Conservation (phyloP, 1,140 invertebrate species). For the Cyclargus thomasi region DNA sequence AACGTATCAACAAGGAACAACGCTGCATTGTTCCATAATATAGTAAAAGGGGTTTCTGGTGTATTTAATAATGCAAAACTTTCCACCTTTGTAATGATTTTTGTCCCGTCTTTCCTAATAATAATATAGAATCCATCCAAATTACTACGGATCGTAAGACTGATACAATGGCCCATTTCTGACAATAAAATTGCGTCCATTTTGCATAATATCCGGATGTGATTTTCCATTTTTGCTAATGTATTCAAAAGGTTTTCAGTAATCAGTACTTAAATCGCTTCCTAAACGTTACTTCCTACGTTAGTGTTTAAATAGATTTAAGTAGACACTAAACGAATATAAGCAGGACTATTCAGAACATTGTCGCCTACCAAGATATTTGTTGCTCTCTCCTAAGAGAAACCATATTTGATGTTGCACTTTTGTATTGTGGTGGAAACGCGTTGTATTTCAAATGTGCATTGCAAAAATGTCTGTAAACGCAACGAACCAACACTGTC, state of each 20-base stretch:
- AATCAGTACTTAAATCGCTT: slow-evolving; percentile 11
- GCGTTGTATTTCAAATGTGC: no score
- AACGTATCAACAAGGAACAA: no score
- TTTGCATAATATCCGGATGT: slow-evolving; percentile 13
- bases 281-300: slow-evolving; percentile 5
- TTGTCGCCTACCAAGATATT: background rate
- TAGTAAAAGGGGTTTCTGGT: no score
- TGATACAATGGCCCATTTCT: slow-evolving; percentile 42
- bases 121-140: slow-evolving; percentile 25
- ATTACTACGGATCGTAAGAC: slow-evolving; percentile 37
- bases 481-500: no score
- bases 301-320: background rate
- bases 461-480: no score
- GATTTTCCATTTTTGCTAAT: background rate
- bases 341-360: background rate
- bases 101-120: slow-evolving; percentile 10
- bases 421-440: no score
- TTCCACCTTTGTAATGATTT: slow-evolving; percentile 4
- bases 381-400: background rate
- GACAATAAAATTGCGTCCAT: slow-evolving; percentile 58
- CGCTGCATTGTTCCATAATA: no score
- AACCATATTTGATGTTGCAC: no score
- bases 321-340: background rate
- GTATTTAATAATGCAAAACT: background rate
- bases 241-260: slow-evolving; percentile 2